A percentile compares a stretch with the other conserved stretches of the same genome.
These are phyloP conservation scores for Strix aluco DNA, from an alignment of 2,113 vertebrate species.

Conservation along the genomic window DNA sequence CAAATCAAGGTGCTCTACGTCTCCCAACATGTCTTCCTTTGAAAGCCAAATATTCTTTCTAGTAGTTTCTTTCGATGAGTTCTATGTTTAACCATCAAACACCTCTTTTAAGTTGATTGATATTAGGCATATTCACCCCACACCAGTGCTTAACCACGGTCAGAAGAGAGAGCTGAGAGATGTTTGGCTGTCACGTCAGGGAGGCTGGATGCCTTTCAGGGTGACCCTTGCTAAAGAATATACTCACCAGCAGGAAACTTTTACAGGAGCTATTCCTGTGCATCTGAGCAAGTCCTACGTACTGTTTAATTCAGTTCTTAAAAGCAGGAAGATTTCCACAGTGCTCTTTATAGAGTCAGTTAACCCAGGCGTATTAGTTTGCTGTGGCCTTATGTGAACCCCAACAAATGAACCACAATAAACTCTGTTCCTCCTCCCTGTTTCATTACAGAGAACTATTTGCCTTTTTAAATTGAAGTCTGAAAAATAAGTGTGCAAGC, in stretches of 20 bases:
- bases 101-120: background rate
- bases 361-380: background rate
- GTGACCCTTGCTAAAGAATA: background rate
- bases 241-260: background rate
- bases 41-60: background rate
- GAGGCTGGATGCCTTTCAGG: background rate
- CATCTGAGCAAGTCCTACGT: background rate
- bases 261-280: background rate
- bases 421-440: background rate
- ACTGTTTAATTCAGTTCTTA: background rate
- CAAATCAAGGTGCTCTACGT: background rate
- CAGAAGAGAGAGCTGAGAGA: background rate
- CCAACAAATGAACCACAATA: background rate
- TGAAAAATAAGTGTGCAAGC: background rate
- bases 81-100: background rate
- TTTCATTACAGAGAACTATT: background rate
- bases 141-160: accelerated
- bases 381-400: background rate
- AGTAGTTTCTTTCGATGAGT: background rate
- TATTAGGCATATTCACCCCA: background rate
- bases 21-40: accelerated
- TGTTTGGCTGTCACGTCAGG: background rate
- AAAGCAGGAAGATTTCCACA: background rate
- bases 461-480: background rate
- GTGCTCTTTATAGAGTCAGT: background rate